Evolutionary conservation across 2,888 invertebrate species (phyloP).

Genomic region (Orthosia gracilis): DNA sequence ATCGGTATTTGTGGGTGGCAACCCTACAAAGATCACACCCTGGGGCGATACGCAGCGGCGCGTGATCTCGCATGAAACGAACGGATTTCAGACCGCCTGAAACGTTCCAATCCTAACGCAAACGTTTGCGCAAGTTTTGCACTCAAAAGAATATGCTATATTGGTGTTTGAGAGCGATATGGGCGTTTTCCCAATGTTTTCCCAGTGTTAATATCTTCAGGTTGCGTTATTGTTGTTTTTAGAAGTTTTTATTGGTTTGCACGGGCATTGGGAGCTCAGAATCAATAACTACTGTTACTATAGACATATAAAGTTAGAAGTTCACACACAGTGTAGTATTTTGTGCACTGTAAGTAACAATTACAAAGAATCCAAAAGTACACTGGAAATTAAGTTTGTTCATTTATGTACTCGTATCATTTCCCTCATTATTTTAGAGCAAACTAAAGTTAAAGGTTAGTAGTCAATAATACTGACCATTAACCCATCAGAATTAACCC

Average conservation of each 20-base stretch:
- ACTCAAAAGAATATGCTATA: conserved; percentile 83
- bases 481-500: no score
- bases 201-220: conserved; percentile 51
- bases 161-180: conserved; percentile 76
- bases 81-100: conserved; percentile 82
- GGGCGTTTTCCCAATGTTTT: conserved; percentile 62
- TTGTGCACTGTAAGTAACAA: no score
- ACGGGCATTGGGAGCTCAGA: neutral
- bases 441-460: no score
- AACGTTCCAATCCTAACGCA: conserved; percentile 82
- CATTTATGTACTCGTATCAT: no score
- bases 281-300: neutral
- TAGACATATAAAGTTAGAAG: no score
- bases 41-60: conserved; percentile 80
- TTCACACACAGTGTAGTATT: no score
- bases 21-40: conserved; percentile 66
- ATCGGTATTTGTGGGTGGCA: conserved; percentile 2
- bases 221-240: conserved; percentile 38
- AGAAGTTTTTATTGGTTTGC: conserved; percentile 24
- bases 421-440: no score
- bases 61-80: conserved; percentile 85
- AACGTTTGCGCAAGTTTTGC: conserved; percentile 84
- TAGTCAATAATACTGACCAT: no score
- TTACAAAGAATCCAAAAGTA: no score
- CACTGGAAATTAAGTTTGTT: no score